Percentiles rank a stretch among this genome's conserved stretches.
phyloP scores from a whole-genome alignment of 2,797 vertebrate genomes.

The Pithecia hirsuta region DNA sequence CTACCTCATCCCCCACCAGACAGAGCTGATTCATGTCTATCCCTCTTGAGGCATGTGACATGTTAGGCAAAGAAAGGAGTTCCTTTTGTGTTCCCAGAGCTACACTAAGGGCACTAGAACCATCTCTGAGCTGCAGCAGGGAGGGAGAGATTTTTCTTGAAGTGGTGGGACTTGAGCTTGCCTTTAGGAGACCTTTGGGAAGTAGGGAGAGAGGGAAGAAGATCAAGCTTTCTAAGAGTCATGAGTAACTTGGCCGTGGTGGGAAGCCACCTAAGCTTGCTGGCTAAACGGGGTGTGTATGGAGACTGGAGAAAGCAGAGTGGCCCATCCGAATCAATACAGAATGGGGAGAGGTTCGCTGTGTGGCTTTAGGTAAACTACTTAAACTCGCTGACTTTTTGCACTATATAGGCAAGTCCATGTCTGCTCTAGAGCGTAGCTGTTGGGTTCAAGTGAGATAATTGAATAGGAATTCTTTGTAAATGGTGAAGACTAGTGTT shows the following conservation, averaged over 20 bases:
- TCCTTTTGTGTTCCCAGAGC: not conserved
- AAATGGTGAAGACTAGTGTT: not conserved
- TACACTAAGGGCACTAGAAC: not conserved
- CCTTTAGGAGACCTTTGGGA: not conserved
- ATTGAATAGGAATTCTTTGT: not conserved
- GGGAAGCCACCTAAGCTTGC: not conserved
- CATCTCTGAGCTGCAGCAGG: not conserved
- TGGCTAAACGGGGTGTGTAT: not conserved
- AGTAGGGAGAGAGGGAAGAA: not conserved
- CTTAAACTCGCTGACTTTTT: not conserved
- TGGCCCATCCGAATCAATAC: not conserved
- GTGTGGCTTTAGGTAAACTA: not conserved
- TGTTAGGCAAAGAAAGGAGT: not conserved
- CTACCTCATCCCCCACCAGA: not conserved
- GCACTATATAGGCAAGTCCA: not conserved
- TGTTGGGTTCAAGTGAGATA: not conserved
- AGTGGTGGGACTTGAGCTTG: not conserved
- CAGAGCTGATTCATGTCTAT: not conserved
- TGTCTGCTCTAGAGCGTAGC: not conserved
- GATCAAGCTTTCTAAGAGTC: not conserved
- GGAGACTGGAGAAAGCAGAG: not conserved
- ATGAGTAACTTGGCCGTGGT: not conserved
- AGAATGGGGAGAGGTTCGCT: not conserved
- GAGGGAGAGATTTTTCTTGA: not conserved
- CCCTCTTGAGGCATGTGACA: not conserved